These are phyloP conservation scores for Agapornis canus DNA, from an alignment of 2,797 vertebrate species.

Conservation along the genomic window DNA sequence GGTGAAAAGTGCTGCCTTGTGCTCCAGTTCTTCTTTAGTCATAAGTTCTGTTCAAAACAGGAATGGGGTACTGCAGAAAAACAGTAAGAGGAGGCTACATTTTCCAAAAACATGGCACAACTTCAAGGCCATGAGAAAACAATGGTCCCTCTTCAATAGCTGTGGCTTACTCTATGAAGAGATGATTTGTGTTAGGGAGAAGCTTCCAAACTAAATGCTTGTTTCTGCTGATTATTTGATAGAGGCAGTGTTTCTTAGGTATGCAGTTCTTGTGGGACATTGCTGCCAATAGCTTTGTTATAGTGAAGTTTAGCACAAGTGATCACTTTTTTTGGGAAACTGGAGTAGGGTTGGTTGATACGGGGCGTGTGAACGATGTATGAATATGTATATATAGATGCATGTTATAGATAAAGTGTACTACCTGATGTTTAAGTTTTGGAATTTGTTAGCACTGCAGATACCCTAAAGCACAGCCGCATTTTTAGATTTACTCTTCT, in stretches of 20 bases:
- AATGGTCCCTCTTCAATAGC: not conserved
- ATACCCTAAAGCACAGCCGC: not conserved
- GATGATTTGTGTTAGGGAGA: not conserved
- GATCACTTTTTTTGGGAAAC: fast-evolving
- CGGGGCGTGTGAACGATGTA: not conserved
- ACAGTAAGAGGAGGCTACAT: not conserved
- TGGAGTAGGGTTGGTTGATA: not conserved
- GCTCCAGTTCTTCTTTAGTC: not conserved
- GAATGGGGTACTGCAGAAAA: not conserved
- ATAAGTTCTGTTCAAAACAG: not conserved
- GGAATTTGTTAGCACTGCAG: not conserved
- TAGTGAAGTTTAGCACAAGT: not conserved
- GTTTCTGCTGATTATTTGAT: not conserved
- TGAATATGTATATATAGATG: not conserved
- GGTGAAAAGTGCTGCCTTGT: not conserved
- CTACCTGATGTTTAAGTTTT: not conserved
- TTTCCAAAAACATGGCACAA: not conserved
- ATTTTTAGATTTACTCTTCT: not conserved
- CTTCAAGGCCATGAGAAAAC: not conserved
- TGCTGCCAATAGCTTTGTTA: not conserved
- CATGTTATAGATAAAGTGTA: not conserved
- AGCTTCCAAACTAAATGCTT: not conserved
- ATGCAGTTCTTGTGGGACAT: not conserved
- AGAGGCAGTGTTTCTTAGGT: not conserved
- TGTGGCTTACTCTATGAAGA: not conserved